Evolutionary conservation across 2,888 invertebrate genomes (phyloP), one percentile per base, ranked within the genome.

Genomic region (Cryptocheilus praepositus): DNA sequence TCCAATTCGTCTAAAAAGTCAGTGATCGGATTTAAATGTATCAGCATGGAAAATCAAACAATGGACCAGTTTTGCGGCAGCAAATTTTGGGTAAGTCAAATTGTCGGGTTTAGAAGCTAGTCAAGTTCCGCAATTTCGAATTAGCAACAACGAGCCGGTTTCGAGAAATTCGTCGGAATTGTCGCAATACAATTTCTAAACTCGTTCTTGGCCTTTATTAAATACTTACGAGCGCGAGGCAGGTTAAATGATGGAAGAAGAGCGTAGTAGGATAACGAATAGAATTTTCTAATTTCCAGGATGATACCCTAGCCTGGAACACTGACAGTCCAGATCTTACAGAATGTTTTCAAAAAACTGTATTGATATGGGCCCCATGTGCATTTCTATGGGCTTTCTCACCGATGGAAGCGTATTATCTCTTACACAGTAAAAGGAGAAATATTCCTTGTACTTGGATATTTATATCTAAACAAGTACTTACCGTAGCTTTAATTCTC

Each of bases 321-420:
- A 94, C 97, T 18, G 90, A 92, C 7, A 91, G 93, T 88, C 98
- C 97, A 45, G 94, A 96, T 86, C 91, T 98, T 77, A 96, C 98
- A 72, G 92, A 92, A 85, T 99, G 98, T 89, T 98, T 98, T 89
- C 95, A 98, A 89, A 94, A 95, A 88, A 98, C 98, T 0, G 93
- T 95, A 0, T 89, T 98, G 28, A 91, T 96, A 58, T 99, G 98
- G 98, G 89, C 92, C 44, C 98, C 98, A 0, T 96, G 96, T 88
- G 91, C 92, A 59, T 96, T 95, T 88, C 90, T 97, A 16, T 97
- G 96, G 95, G 77, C 92, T 0, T 93, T 95, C 80, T 91, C 94
- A 4, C 89, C 93, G 45, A 89, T 96, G 74, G 96, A 96, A 83
- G 90, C 93, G 70, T 94, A 92, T 86, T 95, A 95, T 84, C 92